These are phyloP conservation scores for Drosophila lutescens DNA, from an alignment of 2,888 invertebrate genomes.

Conservation along the genomic window DNA sequence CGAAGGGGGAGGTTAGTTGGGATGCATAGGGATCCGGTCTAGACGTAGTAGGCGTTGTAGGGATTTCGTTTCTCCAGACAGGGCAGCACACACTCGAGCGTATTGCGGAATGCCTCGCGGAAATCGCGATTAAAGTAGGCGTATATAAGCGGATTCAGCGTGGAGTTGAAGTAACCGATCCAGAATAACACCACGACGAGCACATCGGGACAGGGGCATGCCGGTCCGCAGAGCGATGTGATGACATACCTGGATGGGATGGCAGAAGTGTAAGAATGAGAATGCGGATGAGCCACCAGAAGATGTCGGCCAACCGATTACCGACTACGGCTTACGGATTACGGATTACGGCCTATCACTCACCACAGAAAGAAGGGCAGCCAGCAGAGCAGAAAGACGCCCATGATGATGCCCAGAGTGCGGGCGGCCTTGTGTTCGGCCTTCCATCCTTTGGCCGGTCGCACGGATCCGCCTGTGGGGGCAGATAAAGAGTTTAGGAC, in stretches of 20 bases:
- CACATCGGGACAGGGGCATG: constrained; percentile 93
- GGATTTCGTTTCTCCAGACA: constrained; percentile 86
- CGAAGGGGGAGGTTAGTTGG: background rate
- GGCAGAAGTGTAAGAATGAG: constrained; percentile 6
- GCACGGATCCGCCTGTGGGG: constrained; percentile 85
- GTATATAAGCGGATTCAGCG: constrained; percentile 97
- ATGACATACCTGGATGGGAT: constrained; percentile 90
- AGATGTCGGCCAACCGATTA: constrained; percentile 12
- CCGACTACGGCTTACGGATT: constrained; percentile 5
- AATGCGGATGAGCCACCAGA: constrained; percentile 18
- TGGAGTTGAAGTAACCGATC: constrained; percentile 99
- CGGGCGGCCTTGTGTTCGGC: constrained; percentile 97
- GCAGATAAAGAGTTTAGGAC: constrained; percentile 55
- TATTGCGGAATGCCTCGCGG: constrained; percentile 97
- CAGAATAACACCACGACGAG: constrained; percentile 97
- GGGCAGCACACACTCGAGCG: constrained; percentile 93
- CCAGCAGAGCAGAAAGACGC: constrained; percentile 97
- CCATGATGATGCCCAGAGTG: constrained; percentile 98
- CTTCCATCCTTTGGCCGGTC: constrained; percentile 92
- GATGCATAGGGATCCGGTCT: constrained; percentile 49
- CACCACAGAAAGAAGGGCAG: constrained; percentile 98
- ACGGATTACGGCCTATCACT: constrained; percentile 78
- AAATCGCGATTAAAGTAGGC: constrained; percentile 98
- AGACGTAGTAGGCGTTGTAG: constrained; percentile 84
- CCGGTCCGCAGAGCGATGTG: constrained; percentile 92